Percentiles rank a stretch among this genome's conserved stretches.
phyloP scores from a whole-genome alignment of 2,888 invertebrate species.

The Agonum fuliginosum region DNA sequence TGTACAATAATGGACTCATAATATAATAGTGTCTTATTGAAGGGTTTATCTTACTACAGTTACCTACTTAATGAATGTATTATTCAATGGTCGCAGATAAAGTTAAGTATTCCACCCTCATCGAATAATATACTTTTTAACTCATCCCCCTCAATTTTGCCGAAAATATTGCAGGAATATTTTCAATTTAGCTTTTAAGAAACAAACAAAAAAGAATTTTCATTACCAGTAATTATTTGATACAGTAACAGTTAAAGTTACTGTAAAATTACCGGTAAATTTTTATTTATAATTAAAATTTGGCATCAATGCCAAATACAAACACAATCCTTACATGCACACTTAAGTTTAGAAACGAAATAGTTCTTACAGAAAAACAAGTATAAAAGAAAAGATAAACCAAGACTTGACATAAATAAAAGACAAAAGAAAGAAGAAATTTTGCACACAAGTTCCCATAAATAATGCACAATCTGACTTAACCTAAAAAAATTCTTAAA shows the following conservation, averaged over 20 bases:
- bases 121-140: too few species aligned
- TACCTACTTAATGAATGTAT: too few species aligned
- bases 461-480: slow-evolving; percentile 18
- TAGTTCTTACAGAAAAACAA: not conserved
- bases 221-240: not conserved
- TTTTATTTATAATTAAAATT: not conserved
- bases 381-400: not conserved
- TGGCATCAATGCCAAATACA: not conserved
- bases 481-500: slow-evolving; percentile 18
- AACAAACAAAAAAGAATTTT: not conserved
- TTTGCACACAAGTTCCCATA: slow-evolving; percentile 19
- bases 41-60: too few species aligned
- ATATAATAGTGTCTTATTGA: too few species aligned
- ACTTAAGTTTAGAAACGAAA: not conserved
- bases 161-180: too few species aligned
- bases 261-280: not conserved
- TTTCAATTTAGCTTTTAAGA: not conserved
- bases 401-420: not conserved
- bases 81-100: too few species aligned
- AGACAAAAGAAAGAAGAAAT: not conserved
- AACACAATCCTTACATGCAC: not conserved
- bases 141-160: too few species aligned
- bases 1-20: too few species aligned
- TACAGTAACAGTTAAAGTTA: not conserved
- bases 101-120: too few species aligned